A percentile compares a stretch with the other conserved stretches of the same genome.
These are phyloP conservation scores for Rachycentron canadum DNA, from an alignment of 2,797 vertebrate species.

Conservation along the genomic window DNA sequence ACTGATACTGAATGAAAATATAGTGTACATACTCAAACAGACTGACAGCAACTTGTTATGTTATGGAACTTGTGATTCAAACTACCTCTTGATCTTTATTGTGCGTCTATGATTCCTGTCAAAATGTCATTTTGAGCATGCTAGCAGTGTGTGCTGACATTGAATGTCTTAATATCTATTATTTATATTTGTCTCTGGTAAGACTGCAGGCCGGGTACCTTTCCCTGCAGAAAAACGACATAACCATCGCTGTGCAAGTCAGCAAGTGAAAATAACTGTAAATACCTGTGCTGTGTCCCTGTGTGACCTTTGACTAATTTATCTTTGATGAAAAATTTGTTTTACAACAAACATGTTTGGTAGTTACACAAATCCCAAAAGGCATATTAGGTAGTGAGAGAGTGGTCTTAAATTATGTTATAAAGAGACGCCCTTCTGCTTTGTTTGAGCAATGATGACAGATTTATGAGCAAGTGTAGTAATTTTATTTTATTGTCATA, in stretches of 20 bases:
- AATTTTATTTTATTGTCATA: not conserved
- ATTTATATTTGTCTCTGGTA: constrained; percentile 44
- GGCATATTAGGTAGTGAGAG: not conserved
- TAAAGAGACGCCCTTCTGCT: not conserved
- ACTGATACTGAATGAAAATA: constrained; percentile 28
- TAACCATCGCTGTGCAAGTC: constrained; percentile 9
- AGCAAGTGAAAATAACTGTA: constrained; percentile 8
- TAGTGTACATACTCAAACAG: constrained; percentile 5
- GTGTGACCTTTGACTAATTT: constrained; percentile 12
- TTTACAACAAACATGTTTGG: not conserved
- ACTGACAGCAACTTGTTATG: constrained; percentile 1
- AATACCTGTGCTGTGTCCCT: not conserved
- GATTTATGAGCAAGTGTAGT: not conserved
- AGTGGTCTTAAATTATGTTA: not conserved
- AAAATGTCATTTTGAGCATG: constrained; percentile 8
- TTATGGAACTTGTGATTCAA: not conserved
- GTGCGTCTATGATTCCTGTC: not conserved
- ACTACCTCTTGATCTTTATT: not conserved
- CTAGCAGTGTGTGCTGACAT: constrained; percentile 16
- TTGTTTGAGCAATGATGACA: constrained; percentile 17
- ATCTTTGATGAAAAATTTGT: not conserved
- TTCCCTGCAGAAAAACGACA: constrained; percentile 41
- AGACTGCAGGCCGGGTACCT: constrained; percentile 15
- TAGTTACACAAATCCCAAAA: constrained; percentile 1
- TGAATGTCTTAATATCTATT: constrained; percentile 52